Conservation (phyloP, 2,888 invertebrate genomes). For the Urechis unicinctus region DNA sequence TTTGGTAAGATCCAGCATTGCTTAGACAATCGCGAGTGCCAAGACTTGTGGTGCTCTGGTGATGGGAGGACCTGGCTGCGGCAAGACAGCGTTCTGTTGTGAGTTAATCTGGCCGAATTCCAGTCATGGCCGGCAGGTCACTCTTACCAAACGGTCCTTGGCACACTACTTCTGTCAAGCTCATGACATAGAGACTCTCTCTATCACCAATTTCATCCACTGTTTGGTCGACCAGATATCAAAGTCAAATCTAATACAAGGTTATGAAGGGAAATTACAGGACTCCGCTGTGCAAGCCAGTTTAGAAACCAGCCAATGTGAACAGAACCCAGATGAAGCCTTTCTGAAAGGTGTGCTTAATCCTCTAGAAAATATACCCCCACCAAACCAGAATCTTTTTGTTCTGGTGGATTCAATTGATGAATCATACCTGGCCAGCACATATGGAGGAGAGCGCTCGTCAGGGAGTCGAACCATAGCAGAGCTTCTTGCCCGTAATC, state of each 20-base stretch:
- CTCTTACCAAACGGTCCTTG: slow-evolving; percentile 70
- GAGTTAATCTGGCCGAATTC: slow-evolving; percentile 63
- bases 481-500: slow-evolving; percentile 78
- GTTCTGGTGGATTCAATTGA: slow-evolving; percentile 88
- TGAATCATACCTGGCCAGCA: slow-evolving; percentile 56
- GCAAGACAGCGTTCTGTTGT: slow-evolving; percentile 65
- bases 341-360: slow-evolving; percentile 81
- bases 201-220: slow-evolving; percentile 73
- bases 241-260: slow-evolving; percentile 32
- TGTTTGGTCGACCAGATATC: slow-evolving; percentile 62
- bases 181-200: slow-evolving; percentile 59
- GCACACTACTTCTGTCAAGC: slow-evolving; percentile 75
- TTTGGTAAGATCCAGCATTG: slow-evolving; percentile 88
- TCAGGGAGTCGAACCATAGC: slow-evolving; percentile 44
- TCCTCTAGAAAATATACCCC: slow-evolving; percentile 75
- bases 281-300: slow-evolving; percentile 79
- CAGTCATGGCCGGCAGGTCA: slow-evolving; percentile 50
- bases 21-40: slow-evolving; percentile 68
- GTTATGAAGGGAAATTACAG: slow-evolving; percentile 47
- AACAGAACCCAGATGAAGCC: slow-evolving; percentile 82
- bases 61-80: slow-evolving; percentile 86
- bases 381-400: slow-evolving; percentile 70
- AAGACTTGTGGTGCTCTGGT: slow-evolving; percentile 82
- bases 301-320: slow-evolving; percentile 70
- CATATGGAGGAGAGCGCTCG: slow-evolving; percentile 18